Percentiles rank a stretch among this genome's conserved stretches.
Evolutionary conservation across 37 sponge, comb jelly and placozoan genomes (phyloP).

Genomic region (Aphrocallistes beatrix): DNA sequence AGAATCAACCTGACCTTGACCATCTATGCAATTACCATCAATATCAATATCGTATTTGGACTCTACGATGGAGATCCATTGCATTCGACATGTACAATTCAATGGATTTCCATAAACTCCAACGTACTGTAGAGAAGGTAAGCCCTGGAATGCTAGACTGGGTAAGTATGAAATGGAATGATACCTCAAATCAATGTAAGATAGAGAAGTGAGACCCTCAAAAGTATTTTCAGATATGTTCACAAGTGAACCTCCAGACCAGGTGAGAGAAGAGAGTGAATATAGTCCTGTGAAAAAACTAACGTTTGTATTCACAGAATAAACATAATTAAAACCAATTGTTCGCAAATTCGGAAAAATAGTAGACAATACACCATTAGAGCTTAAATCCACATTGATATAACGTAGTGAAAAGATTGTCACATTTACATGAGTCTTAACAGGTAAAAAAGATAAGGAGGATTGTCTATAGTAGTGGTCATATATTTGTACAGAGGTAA

Average conservation of each 20-base stretch:
- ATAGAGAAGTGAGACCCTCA: neutral
- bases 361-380: neutral
- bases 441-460: neutral
- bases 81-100: neutral
- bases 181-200: neutral
- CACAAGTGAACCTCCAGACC: neutral
- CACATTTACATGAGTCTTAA: neutral
- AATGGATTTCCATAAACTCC: neutral
- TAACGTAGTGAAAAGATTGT: neutral
- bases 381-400: neutral
- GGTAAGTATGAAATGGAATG: neutral
- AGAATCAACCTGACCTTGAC: neutral
- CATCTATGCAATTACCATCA: neutral
- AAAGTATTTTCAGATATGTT: neutral
- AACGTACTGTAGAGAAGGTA: neutral
- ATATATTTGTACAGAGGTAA: neutral
- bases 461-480: neutral
- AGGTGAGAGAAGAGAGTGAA: neutral
- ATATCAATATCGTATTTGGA: neutral
- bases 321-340: neutral
- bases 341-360: neutral
- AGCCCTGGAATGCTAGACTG: neutral
- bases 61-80: slow-evolving; percentile 3
- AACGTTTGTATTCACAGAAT: neutral
- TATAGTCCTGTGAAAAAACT: neutral